Conservation (phyloP, 2,888 invertebrate species). For the Callinectes sapidus region DNA sequence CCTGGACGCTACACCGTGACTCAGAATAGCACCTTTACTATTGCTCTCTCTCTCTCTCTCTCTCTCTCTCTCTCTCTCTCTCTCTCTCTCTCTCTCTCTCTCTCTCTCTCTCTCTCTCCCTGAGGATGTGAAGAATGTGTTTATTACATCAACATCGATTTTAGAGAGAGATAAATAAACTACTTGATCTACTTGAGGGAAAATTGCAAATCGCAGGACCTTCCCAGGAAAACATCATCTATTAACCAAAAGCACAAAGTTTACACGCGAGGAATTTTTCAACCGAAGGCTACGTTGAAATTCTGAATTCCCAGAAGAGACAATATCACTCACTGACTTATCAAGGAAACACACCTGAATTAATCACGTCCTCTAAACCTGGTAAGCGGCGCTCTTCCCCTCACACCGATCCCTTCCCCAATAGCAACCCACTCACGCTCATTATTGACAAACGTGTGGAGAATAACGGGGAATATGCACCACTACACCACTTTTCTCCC, state of each 20-base stretch:
- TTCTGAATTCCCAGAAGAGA: background rate
- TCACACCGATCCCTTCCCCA: background rate
- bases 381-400: background rate
- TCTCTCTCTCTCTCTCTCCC: slow-evolving; percentile 34
- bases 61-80: slow-evolving; percentile 33
- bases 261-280: background rate
- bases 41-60: background rate
- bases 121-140: background rate
- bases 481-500: background rate
- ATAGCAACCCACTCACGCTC: background rate
- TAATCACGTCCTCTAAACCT: background rate
- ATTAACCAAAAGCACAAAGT: background rate
- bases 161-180: background rate
- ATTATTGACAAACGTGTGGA: background rate
- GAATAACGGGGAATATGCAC: background rate
- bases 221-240: background rate
- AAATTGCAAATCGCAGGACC: background rate
- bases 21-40: background rate
- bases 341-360: slow-evolving; percentile 17
- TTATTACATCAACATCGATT: background rate
- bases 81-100: slow-evolving; percentile 31
- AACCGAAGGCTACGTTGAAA: background rate
- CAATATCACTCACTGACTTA: background rate
- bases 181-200: background rate
- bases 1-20: background rate